These are phyloP conservation scores for Clytia hemisphaerica DNA, from an alignment of 30 jellyfish, hydroid and myxozoan species.

Conservation along the genomic window DNA sequence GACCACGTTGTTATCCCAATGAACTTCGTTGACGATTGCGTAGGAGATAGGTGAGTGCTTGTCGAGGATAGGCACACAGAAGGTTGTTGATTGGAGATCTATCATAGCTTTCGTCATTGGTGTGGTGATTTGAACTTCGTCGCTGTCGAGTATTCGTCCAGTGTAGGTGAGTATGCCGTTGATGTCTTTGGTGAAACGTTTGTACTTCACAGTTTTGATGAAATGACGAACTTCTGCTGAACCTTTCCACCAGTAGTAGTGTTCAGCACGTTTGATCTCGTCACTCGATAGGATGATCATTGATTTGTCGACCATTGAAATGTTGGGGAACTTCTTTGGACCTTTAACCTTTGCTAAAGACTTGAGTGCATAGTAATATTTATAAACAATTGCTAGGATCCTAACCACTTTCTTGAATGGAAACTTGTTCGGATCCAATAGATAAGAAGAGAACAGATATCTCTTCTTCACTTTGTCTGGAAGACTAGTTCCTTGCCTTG, in stretches of 20 bases:
- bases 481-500: no score
- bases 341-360: no score
- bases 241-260: constrained; percentile 1
- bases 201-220: no score
- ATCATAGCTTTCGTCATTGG: no score
- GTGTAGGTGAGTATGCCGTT: not conserved
- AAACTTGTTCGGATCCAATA: not conserved
- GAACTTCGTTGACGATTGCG: no score
- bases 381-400: no score
- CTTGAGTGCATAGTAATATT: no score
- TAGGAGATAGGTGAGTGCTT: no score
- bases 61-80: no score
- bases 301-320: not conserved
- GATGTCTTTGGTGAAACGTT: not conserved
- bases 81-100: not conserved
- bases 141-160: constrained; percentile 2
- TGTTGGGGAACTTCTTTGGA: constrained; percentile 1
- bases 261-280: not conserved
- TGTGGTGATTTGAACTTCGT: not conserved
- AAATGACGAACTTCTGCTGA: not conserved
- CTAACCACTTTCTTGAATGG: constrained; percentile 9
- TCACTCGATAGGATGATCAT: not conserved
- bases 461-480: no score
- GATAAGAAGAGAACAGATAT: constrained; percentile 1
- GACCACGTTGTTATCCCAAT: no score